Base-by-base conservation (phyloP, 30 jellyfish, hydroid and myxozoan genomes). In the Phacellophora camtschatica region DNA sequence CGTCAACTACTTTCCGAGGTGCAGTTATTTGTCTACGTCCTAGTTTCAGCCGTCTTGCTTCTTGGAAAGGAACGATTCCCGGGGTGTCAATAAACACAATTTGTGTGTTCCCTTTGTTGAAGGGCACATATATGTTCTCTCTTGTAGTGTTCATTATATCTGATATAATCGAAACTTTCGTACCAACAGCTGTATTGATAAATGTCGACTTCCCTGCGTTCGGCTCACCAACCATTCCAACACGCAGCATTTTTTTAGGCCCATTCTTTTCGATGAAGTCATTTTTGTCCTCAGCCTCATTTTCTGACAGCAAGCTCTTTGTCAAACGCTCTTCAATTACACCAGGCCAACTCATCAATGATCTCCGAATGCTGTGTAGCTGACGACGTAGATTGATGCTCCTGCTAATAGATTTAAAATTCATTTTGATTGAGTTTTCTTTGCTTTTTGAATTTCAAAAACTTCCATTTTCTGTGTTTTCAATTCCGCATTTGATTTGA, bases 171-270 rank as follows among this genome's bases (percentile, higher is more conserved):
- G 97, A 82, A 18, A 94, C 93, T 37, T 90, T 77, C 4, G 57
- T 72, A 1, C 96, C 97, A 56, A 88, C 95, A 22, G 71, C 57
- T 13, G 92, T 27, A 39, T 94, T 94, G 13, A 94, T 59, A 9
- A 94, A 63, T 11, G 99, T 74, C 36, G 99, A 94, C 43, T 94
- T 94, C 28, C 99, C 99, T 27, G 97, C 87, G 79, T 94, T 94
- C 16, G 99, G 97, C 43, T 67, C 84, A 15, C 99, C 99, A 2
- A 94, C n/a, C 6, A 94, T 59, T 2, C 97, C 96, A 7, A 86
- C 86, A 10, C 82, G 76, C 30, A 93, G 36, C 13, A 84, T 51
- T 61, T 76, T 90, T 27, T 25, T 65, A 54, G 91, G 88, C 88
- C 63, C 80, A n/a, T 13, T 28, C 15, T 53, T n/a, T n/a, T n/a